phyloP scores from a whole-genome alignment of 92 coral and sea anemone genomes.

The Siderastrea radians region DNA sequence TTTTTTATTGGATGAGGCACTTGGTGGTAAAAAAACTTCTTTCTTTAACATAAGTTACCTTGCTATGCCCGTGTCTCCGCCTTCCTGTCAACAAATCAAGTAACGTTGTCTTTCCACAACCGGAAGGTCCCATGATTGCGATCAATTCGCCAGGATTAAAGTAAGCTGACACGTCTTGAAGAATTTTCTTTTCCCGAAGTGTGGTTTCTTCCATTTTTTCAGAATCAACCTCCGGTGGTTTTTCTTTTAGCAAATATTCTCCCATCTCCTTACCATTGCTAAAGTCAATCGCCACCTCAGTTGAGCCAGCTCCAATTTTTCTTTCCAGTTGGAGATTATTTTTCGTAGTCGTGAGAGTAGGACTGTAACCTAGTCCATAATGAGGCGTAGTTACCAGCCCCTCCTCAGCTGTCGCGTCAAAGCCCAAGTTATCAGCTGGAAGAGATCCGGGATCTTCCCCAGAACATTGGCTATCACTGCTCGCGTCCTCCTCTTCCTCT shows the following conservation, averaged over 20 bases:
- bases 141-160: conserved; percentile 67
- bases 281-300: too few species aligned
- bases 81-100: conserved; percentile 66
- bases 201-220: neutral
- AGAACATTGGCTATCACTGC: neutral
- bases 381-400: neutral
- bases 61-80: conserved; percentile 40
- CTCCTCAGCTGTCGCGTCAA: neutral
- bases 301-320: neutral
- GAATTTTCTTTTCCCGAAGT: conserved; percentile 40
- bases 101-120: conserved; percentile 63
- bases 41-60: conserved; percentile 25
- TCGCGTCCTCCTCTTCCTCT: neutral
- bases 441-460: neutral
- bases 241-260: neutral
- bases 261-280: neutral
- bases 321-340: neutral
- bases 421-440: neutral
- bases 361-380: neutral
- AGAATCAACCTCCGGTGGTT: neutral
- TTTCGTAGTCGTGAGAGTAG: neutral
- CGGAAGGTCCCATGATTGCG: conserved; percentile 73
- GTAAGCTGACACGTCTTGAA: conserved; percentile 51
- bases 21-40: too few species aligned
- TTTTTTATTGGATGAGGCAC: too few species aligned